Base-by-base conservation (phyloP, 2,113 vertebrate species). In the Galbula dea region DNA sequence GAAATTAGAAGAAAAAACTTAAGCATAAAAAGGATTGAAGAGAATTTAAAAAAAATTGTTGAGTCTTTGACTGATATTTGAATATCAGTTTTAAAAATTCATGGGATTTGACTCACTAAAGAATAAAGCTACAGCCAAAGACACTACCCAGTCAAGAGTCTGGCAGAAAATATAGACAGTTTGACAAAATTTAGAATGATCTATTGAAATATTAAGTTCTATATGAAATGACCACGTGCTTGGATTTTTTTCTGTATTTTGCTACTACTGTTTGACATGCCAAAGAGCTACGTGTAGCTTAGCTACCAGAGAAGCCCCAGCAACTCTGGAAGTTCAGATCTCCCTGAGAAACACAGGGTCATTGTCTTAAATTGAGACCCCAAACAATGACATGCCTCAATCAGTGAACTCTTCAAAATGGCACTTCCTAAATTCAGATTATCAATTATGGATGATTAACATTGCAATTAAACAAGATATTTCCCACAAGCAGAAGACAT, bases 151-250 rank as follows among this genome's bases (percentile, higher is more conserved):
- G 39, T 6, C 65, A 90, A 54, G 23, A 71, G 16, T 4, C 7
- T 30, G 69, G 12, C 7, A 59, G 73, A 2, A 36, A 59, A 32
- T 43, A 49, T 1, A 54, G 39, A 52, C 1, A 1, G 27, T 29
- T 45, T 37, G 10, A 49, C 45, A 43, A 61, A 86, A 52, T 12
- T 57, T 54, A 29, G 13, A 75, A 75, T 29, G 24, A 2, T 48
- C 7, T 15, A 16, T 2, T 30, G 12, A 89, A 86, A 84, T 37
- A 37, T 1, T 11, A 67, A n/a, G 1, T 48, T 72, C 82, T 41
- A 22, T 30, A 37, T 16, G 6, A 89, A 92, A 68, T 29, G 0
- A 29, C 6, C 4, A 14, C 0, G 0, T 65, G 3, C 11, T 63
- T 1, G 5, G 10, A 21, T n/a, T 52, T 36, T 52, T 57, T 72